phyloP scores from a whole-genome alignment of 2,888 invertebrate genomes.

The Noctua janthina region DNA sequence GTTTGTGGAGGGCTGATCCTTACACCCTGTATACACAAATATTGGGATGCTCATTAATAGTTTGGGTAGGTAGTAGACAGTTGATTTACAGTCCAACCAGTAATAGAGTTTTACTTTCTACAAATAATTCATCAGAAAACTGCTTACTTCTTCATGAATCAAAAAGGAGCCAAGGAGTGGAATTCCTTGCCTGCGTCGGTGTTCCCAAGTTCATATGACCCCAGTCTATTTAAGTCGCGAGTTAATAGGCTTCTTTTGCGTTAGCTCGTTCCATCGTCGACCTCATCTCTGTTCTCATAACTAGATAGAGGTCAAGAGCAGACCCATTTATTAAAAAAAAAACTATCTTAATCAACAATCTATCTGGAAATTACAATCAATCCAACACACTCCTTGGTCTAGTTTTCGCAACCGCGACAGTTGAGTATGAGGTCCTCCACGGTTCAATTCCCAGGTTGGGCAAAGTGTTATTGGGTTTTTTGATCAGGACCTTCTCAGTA shows the following conservation, averaged over 20 bases:
- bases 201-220: too few species aligned
- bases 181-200: too few species aligned
- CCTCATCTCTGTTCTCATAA: too few species aligned
- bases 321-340: too few species aligned
- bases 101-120: background rate
- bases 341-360: background rate
- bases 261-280: too few species aligned
- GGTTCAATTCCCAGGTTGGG: background rate
- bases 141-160: background rate
- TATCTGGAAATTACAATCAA: background rate
- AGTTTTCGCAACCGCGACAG: background rate
- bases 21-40: too few species aligned
- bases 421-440: background rate
- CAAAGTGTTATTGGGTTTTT: background rate
- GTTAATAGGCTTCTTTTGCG: too few species aligned
- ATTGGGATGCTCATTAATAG: background rate
- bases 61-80: background rate
- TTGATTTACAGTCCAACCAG: background rate
- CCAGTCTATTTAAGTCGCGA: too few species aligned
- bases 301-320: too few species aligned
- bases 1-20: too few species aligned
- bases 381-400: background rate
- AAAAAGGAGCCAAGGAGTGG: background rate
- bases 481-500: background rate
- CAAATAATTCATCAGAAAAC: background rate